These are phyloP conservation scores for Gortyna flavago DNA, from an alignment of 2,888 invertebrate species.

Conservation along the genomic window DNA sequence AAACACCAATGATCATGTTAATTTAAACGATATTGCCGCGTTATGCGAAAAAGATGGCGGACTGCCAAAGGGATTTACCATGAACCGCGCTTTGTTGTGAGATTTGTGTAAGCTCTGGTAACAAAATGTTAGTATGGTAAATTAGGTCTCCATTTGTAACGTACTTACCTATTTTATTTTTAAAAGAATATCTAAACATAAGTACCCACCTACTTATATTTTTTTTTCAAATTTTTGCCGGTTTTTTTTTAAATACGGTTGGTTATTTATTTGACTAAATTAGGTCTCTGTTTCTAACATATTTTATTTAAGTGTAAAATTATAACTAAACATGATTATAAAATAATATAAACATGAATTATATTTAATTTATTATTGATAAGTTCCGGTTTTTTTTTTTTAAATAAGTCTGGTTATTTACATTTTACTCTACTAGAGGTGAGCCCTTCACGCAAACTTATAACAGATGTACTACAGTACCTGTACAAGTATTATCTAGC, in stretches of 20 bases:
- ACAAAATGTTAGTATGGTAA: constrained; percentile 57
- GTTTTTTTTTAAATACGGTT: neutral
- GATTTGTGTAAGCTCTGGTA: constrained; percentile 63
- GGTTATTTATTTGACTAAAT: constrained; percentile 25
- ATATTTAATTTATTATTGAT: neutral
- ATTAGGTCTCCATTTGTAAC: constrained; percentile 37
- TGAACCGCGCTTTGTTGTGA: constrained; percentile 65
- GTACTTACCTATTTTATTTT: constrained; percentile 7
- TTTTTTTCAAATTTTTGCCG: neutral
- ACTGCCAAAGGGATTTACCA: constrained; percentile 74
- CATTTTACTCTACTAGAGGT: constrained; percentile 9
- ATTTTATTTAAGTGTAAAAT: neutral
- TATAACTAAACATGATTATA: neutral
- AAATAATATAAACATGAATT: too few relatives aligned
- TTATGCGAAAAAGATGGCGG: constrained; percentile 74
- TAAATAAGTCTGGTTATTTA: neutral
- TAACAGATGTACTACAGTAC: constrained; percentile 26
- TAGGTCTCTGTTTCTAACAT: constrained; percentile 24
- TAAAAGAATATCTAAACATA: neutral
- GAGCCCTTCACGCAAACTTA: constrained; percentile 44
- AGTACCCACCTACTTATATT: neutral
- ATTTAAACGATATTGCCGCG: constrained; percentile 70
- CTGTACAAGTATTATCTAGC: constrained; percentile 50
- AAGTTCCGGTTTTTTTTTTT: neutral
- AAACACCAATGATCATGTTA: constrained; percentile 72